phyloP scores from a whole-genome alignment of 2,113 vertebrate species.

The Ammodytes marinus region DNA sequence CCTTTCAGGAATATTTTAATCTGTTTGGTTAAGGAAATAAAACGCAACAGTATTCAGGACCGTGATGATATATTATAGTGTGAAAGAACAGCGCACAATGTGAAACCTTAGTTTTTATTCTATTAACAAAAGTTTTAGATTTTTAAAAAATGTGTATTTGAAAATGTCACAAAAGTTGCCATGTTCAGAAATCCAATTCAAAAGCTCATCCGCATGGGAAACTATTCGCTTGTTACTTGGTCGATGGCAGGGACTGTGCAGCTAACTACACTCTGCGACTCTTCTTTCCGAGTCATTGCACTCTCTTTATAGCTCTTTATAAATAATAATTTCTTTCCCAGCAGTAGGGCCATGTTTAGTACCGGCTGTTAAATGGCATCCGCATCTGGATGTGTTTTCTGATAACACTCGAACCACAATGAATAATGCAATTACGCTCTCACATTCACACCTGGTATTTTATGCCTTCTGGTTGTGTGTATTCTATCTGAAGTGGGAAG shows the following conservation, averaged over 20 bases:
- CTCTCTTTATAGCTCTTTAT: background rate
- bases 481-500: background rate
- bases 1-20: background rate
- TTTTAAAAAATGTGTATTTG: too few relatives aligned
- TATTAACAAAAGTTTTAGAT: too few relatives aligned
- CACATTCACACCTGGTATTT: slow-evolving; percentile 8
- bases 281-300: background rate
- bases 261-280: too few relatives aligned
- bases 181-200: too few relatives aligned
- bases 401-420: background rate
- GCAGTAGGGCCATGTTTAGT: background rate
- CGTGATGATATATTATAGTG: too few relatives aligned
- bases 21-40: background rate
- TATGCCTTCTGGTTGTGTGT: background rate
- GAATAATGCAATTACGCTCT: background rate
- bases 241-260: too few relatives aligned
- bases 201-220: too few relatives aligned
- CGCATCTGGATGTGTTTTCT: slow-evolving; percentile 3
- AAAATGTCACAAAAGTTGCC: too few relatives aligned
- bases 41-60: too few relatives aligned
- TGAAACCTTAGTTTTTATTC: too few relatives aligned
- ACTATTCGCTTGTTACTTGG: too few relatives aligned
- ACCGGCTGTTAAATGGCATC: slow-evolving; percentile 16
- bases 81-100: too few relatives aligned
- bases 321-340: background rate